Evolutionary conservation across 1,140 invertebrate genomes (phyloP).

Genomic region (Lepidurus packardi): DNA sequence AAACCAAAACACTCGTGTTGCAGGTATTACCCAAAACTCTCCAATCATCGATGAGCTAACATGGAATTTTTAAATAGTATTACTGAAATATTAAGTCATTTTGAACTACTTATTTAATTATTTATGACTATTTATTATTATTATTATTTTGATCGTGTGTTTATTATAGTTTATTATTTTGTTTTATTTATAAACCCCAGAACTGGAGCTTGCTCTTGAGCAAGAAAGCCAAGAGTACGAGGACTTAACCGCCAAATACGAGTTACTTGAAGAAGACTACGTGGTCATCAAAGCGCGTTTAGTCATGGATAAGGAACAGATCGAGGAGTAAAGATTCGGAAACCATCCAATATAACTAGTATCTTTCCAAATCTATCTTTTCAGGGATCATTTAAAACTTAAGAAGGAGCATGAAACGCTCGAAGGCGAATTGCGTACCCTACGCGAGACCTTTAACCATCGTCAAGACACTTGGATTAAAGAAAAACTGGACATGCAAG

Average conservation of each 20-base stretch:
- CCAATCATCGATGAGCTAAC: not conserved
- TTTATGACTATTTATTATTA: not conserved
- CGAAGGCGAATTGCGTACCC: constrained; percentile 58
- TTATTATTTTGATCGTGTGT: not conserved
- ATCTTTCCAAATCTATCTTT: constrained; percentile 16
- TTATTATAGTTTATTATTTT: not conserved
- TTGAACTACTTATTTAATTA: no score
- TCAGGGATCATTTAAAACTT: constrained; percentile 27
- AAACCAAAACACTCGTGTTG: constrained; percentile 31
- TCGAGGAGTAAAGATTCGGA: constrained; percentile 45
- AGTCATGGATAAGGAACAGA: constrained; percentile 66
- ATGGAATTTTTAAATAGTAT: no score
- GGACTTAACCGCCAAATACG: constrained; percentile 71
- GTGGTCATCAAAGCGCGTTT: constrained; percentile 69
- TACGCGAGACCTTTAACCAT: constrained; percentile 60
- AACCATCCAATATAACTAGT: not conserved
- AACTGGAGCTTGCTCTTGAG: constrained; percentile 58
- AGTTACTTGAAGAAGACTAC: constrained; percentile 73
- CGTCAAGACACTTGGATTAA: constrained; percentile 66
- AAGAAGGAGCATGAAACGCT: constrained; percentile 55
- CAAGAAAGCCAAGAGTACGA: constrained; percentile 66
- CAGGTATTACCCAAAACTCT: not conserved
- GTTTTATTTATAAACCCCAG: constrained; percentile 46
- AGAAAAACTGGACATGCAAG: constrained; percentile 66
- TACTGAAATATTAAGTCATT: no score